Conservation (phyloP, 23 tunicate genomes). For the Oikopleura vanhoeffeni region DNA sequence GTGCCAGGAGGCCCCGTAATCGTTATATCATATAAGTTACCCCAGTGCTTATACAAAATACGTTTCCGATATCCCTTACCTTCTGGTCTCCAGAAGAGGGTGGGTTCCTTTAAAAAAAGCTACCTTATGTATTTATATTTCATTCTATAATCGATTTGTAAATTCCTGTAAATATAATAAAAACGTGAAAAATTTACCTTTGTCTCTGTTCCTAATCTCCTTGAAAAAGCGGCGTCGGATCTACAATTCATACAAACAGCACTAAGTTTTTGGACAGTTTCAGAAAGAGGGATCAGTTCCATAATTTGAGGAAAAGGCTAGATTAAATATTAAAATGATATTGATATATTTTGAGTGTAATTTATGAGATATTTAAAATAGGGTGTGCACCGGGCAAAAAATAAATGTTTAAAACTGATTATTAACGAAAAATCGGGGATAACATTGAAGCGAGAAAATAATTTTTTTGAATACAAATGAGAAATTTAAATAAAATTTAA, state of each 20-base stretch:
- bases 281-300: conserved; percentile 45
- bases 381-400: neutral
- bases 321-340: neutral
- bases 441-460: no score
- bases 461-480: no score
- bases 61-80: no score
- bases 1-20: no score
- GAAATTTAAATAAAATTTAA: no score
- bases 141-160: no score
- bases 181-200: conserved; percentile 18
- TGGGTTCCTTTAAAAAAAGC: no score
- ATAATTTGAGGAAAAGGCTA: conserved; percentile 28
- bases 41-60: neutral
- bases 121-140: neutral
- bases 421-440: no score
- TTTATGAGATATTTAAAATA: neutral
- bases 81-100: no score
- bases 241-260: conserved; percentile 46
- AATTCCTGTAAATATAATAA: no score
- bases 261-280: conserved; percentile 39
- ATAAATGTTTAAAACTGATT: no score
- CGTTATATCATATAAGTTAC: conserved; percentile 15
- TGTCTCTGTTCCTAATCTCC: conserved; percentile 31
- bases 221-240: conserved; percentile 52
- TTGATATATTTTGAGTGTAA: no score